Percentiles rank a stretch among this genome's conserved stretches.
Evolutionary conservation across 1,140 invertebrate genomes (phyloP).

Genomic region (Musca vetustissima): DNA sequence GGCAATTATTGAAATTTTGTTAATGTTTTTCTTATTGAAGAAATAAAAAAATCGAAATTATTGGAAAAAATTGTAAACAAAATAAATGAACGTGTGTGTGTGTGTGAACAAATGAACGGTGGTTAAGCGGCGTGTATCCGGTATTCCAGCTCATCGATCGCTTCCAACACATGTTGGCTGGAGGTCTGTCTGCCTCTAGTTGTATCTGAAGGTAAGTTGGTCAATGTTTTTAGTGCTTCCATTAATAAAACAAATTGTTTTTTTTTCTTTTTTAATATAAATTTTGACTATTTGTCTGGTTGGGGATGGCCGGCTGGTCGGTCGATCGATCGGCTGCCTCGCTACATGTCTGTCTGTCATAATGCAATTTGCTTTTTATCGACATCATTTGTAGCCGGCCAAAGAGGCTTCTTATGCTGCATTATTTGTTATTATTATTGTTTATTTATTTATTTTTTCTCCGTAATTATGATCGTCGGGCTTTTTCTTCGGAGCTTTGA

Average conservation of each 20-base stretch:
- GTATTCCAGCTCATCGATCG: not conserved
- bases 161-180: not conserved
- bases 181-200: not conserved
- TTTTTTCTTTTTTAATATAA: not conserved
- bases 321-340: too few relatives aligned
- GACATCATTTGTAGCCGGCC: too few relatives aligned
- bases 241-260: too few relatives aligned
- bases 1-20: slow-evolving; percentile 18
- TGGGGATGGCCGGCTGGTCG: too few relatives aligned
- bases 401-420: not conserved
- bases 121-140: not conserved
- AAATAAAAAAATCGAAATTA: not conserved
- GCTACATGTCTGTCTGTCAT: not conserved
- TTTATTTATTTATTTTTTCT: not conserved
- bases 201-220: slow-evolving; percentile 11
- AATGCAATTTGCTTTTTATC: too few relatives aligned
- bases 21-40: not conserved
- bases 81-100: not conserved
- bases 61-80: not conserved
- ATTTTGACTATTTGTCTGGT: not conserved
- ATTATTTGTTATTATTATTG: not conserved
- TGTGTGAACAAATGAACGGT: too few relatives aligned
- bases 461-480: slow-evolving; percentile 1
- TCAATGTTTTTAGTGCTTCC: slow-evolving; percentile 10
- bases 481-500: not conserved